Conservation (phyloP, 2,113 vertebrate genomes). For the Hippocampus mohnikei region DNA sequence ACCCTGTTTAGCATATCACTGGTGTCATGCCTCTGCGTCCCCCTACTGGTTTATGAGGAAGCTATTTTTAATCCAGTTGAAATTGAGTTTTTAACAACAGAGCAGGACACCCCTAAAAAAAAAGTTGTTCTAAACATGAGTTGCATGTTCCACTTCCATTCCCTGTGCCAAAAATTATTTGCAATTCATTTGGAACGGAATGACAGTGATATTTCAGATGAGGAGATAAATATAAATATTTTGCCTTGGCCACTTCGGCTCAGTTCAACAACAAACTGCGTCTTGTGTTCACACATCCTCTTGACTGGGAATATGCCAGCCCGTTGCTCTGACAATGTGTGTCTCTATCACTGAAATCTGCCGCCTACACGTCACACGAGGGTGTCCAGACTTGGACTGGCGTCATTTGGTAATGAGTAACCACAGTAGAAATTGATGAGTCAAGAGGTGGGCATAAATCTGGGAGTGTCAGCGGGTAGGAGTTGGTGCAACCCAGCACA, state of each 20-base stretch:
- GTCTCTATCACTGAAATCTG: conserved; percentile 16
- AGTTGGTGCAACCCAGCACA: conserved; percentile 17
- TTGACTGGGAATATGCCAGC: conserved; percentile 25
- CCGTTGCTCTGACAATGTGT: conserved; percentile 24
- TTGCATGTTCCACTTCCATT: conserved; percentile 6
- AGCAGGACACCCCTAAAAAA: not conserved
- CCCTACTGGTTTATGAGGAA: too few species aligned
- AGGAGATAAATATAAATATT: conserved; percentile 18
- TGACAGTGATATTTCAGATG: conserved; percentile 7
- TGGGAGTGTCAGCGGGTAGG: conserved; percentile 20
- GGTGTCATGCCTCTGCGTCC: too few species aligned
- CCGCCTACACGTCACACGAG: conserved; percentile 34
- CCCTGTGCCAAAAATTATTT: not conserved
- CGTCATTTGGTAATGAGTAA: conserved; percentile 17
- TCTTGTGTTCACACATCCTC: conserved; percentile 24
- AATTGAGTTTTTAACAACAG: not conserved
- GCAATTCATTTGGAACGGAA: conserved; percentile 21
- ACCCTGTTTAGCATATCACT: too few species aligned
- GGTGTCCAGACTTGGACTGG: conserved; percentile 3
- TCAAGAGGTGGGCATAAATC: conserved; percentile 32
- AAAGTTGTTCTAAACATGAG: conserved; percentile 2
- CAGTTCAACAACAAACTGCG: conserved; percentile 18
- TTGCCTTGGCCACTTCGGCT: conserved; percentile 2
- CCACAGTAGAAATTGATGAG: conserved; percentile 26
- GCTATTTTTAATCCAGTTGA: conserved; percentile 5